phyloP scores from a whole-genome alignment of 2,888 invertebrate genomes.

The Capitulum mitella region DNA sequence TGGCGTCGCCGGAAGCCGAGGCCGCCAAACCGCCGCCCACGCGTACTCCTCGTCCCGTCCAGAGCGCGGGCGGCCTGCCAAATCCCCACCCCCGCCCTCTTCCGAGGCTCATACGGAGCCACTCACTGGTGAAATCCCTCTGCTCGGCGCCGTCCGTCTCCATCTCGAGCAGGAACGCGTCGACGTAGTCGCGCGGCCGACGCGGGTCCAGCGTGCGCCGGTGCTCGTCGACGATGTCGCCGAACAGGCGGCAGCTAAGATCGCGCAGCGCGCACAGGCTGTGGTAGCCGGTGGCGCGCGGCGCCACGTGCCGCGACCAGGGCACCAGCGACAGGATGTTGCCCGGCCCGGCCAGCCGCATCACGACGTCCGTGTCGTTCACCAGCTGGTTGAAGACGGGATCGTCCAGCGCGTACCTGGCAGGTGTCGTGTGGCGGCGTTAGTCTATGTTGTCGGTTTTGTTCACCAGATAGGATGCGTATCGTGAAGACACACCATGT shows the following conservation, averaged over 20 bases:
- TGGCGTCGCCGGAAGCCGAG: no score
- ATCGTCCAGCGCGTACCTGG: slow-evolving; percentile 2
- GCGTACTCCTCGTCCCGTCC: no score
- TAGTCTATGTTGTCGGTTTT: no score
- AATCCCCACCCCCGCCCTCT: no score
- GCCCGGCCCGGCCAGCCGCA: slow-evolving; percentile 1
- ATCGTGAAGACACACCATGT: no score
- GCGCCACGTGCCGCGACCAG: not conserved
- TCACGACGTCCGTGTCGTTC: not conserved
- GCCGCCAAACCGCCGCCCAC: no score
- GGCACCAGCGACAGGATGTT: slow-evolving; percentile 17
- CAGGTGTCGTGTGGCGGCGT: no score
- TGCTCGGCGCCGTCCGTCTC: not conserved
- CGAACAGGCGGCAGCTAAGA: not conserved
- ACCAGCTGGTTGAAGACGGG: not conserved
- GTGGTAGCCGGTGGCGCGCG: not conserved
- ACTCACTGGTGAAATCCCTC: not conserved
- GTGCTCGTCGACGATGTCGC: not conserved
- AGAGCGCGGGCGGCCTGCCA: no score
- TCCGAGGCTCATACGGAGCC: no score
- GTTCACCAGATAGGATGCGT: no score
- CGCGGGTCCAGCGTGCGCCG: not conserved
- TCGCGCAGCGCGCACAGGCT: not conserved
- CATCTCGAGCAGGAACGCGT: slow-evolving; percentile 11
- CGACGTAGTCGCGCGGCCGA: not conserved